Evolutionary conservation across 2,888 invertebrate genomes (phyloP), one percentile per base, ranked within the genome.

Genomic region (Carpatolechia fugitivella): DNA sequence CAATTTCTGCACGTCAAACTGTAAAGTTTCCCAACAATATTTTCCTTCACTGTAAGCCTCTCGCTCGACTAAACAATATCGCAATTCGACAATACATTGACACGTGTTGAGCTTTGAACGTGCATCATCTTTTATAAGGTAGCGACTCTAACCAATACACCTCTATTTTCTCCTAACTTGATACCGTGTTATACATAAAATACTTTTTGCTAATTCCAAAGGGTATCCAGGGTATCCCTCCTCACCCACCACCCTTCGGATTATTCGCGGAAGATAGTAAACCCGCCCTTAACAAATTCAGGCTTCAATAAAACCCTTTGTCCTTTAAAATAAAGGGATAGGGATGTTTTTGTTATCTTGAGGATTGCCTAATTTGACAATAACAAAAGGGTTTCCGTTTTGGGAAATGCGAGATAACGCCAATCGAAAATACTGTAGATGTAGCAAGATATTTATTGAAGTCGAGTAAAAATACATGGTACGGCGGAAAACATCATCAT

Each of bases 311-410:
- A 85, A 83, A 78, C 80, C 78, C 81, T 82, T 87, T 88, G 86
- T 87, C 82, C 85, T 78, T 80, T 76, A 68, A 69, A 70, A 78
- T 75, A 82, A 87, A 86, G 85, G 89, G 44, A 44, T 29, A 29
- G 44, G 44, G 85, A 74, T 86, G 84, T 87, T 88, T 87, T 88
- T 90, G 89, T 89, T 90, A 90, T 90, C 90, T 90, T 90, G 90
- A 89, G 90, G 85, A 90, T 87, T 85, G 90, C 80, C 86, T 90
- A 90, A 90, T 90, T 90, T 90, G 90, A 86, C 87, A 89, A 88
- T 84, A 89, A 89, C 90, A 90, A 90, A 87, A 84, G 85, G 83
- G 79, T 70, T 76, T 82, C 80, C 82, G 81, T 74, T 75, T 66
- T 68, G 86, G 87, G 85, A 81, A 82, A 82, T 82, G 78, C 74